Conservation (phyloP, 2,888 invertebrate genomes). For the Eupithecia subumbrata region DNA sequence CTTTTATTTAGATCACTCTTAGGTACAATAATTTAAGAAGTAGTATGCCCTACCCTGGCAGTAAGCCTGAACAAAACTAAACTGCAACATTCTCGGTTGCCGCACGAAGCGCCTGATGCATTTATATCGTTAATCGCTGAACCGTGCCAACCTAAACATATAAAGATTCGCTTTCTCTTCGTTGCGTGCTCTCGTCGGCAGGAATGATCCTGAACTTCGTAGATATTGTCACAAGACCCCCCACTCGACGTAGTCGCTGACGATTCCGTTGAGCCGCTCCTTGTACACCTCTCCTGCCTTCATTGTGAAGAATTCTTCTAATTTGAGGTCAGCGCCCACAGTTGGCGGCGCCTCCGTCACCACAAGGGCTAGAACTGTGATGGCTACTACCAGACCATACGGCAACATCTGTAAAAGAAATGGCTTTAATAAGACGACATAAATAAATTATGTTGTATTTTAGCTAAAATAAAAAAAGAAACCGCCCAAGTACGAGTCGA, state of each 20-base stretch:
- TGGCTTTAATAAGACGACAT: too few species aligned
- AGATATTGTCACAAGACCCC: conserved; percentile 17
- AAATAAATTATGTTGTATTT: too few species aligned
- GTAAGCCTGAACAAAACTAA: neutral
- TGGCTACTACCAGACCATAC: conserved; percentile 52
- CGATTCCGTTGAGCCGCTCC: conserved; percentile 32
- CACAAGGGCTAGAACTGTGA: conserved; percentile 56
- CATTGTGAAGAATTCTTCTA: conserved; percentile 17
- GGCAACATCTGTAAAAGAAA: conserved; percentile 54
- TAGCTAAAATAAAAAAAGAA: too few species aligned
- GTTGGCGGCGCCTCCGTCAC: conserved; percentile 44
- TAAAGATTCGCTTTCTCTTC: neutral
- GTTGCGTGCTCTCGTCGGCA: neutral
- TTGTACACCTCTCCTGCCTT: conserved; percentile 16
- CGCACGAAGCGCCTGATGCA: too few species aligned
- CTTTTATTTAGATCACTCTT: neutral
- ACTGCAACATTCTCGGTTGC: neutral
- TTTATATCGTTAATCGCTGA: too few species aligned
- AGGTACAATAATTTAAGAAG: neutral
- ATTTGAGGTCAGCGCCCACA: conserved; percentile 20
- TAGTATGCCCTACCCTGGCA: neutral
- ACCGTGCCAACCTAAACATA: neutral
- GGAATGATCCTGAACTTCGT: neutral
- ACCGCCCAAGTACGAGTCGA: too few species aligned
- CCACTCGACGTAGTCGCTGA: conserved; percentile 32